Evolutionary conservation across 92 coral and sea anemone genomes (phyloP), one percentile per base, ranked within the genome.

Genomic region (Heliopora coerulea): DNA sequence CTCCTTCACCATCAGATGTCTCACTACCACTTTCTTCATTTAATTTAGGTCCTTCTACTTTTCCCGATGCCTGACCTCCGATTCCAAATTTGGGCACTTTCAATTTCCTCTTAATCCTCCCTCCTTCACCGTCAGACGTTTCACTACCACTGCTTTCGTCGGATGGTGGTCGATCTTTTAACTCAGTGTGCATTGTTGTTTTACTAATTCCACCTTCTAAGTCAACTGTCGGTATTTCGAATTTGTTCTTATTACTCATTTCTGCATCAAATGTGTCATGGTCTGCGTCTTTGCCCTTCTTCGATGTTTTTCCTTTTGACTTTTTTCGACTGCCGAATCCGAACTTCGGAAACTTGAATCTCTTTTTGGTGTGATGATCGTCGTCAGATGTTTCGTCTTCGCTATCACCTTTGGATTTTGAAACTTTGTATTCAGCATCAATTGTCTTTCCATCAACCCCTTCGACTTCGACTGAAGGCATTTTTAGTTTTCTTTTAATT

Each of bases 261-360:
- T 49, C 75, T 17, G 6, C 44, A 18, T 27, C 61, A 3, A 59
- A 66, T 12, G 32, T 12, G 0, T 68, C 75, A 49, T 26, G 28
- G 25, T 12, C 60, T 3, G 28, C 15, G 19, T 49, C 75, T 70
- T 70, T 70, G 0, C 32, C 21, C 40, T 4, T 39, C 26, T 39
- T 65, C 0, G 56, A 10, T 31, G 41, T 18, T 65, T 65, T 65
- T 18, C 25, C 72, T 31, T 34, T 23, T 12, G 61, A 56, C 23
- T 14, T 54, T 58, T 52, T 52, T 3, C 75, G 12, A 30, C 75
- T 48, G 10, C 73, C 57, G 42, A 66, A 42, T 28, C 77, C 27
- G 21, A 70, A 70, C n/a, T 50, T 70, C 11, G 77, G 77, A 8
- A 70, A 42, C n/a, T 70, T 30, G 33, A 70, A 70, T 70, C 35